These are phyloP conservation scores for human DNA, from an alignment of 2,113 vertebrate genomes.

Conservation along the genomic window GRCh38 chr3:80100001-80100500, in stretches of 20 bases:
- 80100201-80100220: conserved; percentile 9
- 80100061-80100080: not conserved
- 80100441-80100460: not conserved
- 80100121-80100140: conserved; percentile 72
- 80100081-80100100: conserved; percentile 44
- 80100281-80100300: not conserved
- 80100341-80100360: not conserved
- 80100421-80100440: not conserved
- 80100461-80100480: not conserved
- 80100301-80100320: not conserved
- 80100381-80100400: not conserved
- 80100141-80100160: conserved; percentile 64
- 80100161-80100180: conserved; percentile 73
- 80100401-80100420: not conserved
- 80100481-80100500: not conserved
- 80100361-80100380: not conserved
- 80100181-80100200: conserved; percentile 51
- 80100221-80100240: not conserved
- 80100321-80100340: not conserved
- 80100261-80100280: not conserved
- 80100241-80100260: not conserved
- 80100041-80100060: conserved; percentile 61
- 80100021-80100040: conserved; percentile 45
- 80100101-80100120: conserved; percentile 74
- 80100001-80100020: conserved; percentile 44